Conservation (phyloP, 2,888 invertebrate species). For the Papilio gigon region DNA sequence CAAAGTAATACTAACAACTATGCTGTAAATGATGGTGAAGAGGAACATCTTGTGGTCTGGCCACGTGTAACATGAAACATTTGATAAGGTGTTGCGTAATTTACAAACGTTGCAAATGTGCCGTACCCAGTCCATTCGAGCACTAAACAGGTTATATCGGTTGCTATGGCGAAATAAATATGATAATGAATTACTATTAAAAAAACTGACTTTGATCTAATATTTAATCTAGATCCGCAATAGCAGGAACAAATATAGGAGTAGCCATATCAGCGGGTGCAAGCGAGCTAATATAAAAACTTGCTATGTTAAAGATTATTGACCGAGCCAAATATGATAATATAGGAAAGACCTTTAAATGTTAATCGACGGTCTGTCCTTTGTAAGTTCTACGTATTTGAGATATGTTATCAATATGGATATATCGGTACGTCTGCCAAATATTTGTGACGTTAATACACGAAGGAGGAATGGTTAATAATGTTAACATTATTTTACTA, state of each 20-base stretch:
- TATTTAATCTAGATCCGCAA: not conserved
- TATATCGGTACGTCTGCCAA: not conserved
- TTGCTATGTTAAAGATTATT: slow-evolving; percentile 11
- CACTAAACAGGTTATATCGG: slow-evolving; percentile 7
- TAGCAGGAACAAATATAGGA: not conserved
- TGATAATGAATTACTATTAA: slow-evolving; percentile 6
- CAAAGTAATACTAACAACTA: no score
- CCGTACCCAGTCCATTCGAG: slow-evolving; percentile 8
- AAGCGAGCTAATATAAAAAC: not conserved
- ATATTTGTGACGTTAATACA: not conserved
- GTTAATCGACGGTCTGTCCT: slow-evolving; percentile 13
- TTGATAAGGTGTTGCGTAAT: slow-evolving; percentile 22
- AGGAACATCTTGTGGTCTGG: not conserved
- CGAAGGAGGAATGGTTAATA: not conserved
- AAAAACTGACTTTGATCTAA: not conserved
- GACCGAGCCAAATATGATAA: slow-evolving; percentile 16
- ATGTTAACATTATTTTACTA: not conserved
- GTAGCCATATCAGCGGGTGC: not conserved
- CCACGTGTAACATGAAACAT: slow-evolving; percentile 12
- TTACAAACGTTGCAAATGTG: not conserved
- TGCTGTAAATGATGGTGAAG: not conserved
- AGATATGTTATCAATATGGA: not conserved
- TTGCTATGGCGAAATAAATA: slow-evolving; percentile 18
- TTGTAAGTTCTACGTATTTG: slow-evolving; percentile 10
- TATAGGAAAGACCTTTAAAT: slow-evolving; percentile 28